Percentiles rank a stretch among this genome's conserved stretches.
These are phyloP conservation scores for Euwallacea fornicatus DNA, from an alignment of 1,140 invertebrate species.

Conservation along the genomic window DNA sequence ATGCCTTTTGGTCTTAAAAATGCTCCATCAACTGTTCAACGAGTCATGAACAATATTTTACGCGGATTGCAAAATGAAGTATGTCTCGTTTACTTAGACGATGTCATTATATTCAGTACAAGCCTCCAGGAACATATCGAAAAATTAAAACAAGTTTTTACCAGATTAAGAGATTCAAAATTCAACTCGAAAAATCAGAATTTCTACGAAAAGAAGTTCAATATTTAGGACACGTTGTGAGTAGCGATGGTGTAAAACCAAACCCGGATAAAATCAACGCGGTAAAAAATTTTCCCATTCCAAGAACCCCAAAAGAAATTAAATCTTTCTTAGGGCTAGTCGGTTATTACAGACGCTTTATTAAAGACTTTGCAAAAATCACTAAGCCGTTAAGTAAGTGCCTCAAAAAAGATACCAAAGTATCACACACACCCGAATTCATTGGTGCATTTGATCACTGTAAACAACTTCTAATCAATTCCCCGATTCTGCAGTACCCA, in stretches of 20 bases:
- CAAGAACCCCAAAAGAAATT: conserved; percentile 42
- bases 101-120: too few relatives aligned
- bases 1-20: too few relatives aligned
- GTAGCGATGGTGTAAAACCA: conserved; percentile 37
- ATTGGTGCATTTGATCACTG: conserved; percentile 42
- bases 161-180: conserved; percentile 39
- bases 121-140: too few relatives aligned
- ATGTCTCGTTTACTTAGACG: too few relatives aligned
- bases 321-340: conserved; percentile 54
- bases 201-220: conserved; percentile 32
- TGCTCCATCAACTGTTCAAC: too few relatives aligned
- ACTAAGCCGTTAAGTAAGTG: conserved; percentile 49
- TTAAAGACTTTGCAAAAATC: conserved; percentile 46
- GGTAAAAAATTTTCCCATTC: conserved; percentile 27
- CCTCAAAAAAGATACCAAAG: conserved; percentile 45
- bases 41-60: too few relatives aligned
- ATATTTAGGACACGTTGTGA: conserved; percentile 44
- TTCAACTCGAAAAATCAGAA: conserved; percentile 31
- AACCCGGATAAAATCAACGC: conserved; percentile 39
- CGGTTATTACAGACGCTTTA: conserved; percentile 41
- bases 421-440: too few relatives aligned
- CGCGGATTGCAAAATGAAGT: too few relatives aligned
- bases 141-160: too few relatives aligned
- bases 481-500: conserved; percentile 46
- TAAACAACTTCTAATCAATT: conserved; percentile 44